Conservation (phyloP, 2,888 invertebrate species). For the Tachystola acroxantha region DNA sequence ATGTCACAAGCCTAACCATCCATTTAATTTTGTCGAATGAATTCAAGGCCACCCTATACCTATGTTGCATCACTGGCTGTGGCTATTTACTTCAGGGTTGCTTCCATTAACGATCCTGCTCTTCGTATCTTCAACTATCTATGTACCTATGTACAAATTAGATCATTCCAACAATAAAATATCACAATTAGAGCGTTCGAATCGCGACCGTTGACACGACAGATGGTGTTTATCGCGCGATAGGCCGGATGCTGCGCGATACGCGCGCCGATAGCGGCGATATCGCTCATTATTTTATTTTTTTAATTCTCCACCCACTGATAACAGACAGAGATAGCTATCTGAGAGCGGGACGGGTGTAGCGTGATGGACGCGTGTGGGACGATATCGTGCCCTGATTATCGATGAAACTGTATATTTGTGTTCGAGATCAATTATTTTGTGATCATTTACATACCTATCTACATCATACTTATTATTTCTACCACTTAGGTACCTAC, state of each 20-base stretch:
- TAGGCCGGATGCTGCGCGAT: conserved; percentile 8
- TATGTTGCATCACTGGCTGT: too few species aligned
- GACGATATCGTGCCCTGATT: conserved; percentile 3
- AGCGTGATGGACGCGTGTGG: conserved; percentile 27
- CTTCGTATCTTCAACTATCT: too few species aligned
- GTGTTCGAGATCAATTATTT: too few species aligned
- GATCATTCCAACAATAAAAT: background rate
- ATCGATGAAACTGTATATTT: conserved; percentile 1
- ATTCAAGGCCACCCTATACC: too few species aligned
- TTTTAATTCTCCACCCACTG: conserved; percentile 2
- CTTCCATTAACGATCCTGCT: too few species aligned
- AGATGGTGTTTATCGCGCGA: conserved; percentile 7
- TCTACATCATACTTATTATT: too few species aligned
- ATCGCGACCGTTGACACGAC: conserved; percentile 5
- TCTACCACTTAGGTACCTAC: too few species aligned
- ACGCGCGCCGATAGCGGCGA: background rate
- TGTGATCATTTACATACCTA: too few species aligned
- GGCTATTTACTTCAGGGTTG: too few species aligned
- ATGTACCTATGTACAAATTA: background rate
- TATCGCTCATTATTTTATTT: conserved; percentile 6
- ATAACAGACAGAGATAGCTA: conserved; percentile 4
- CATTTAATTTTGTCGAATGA: too few species aligned
- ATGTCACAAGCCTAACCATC: too few species aligned
- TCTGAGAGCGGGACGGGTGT: conserved; percentile 19
- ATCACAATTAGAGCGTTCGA: conserved; percentile 4